Evolutionary conservation across 2,888 invertebrate species (phyloP).

Genomic region (Nomada ruficornis): DNA sequence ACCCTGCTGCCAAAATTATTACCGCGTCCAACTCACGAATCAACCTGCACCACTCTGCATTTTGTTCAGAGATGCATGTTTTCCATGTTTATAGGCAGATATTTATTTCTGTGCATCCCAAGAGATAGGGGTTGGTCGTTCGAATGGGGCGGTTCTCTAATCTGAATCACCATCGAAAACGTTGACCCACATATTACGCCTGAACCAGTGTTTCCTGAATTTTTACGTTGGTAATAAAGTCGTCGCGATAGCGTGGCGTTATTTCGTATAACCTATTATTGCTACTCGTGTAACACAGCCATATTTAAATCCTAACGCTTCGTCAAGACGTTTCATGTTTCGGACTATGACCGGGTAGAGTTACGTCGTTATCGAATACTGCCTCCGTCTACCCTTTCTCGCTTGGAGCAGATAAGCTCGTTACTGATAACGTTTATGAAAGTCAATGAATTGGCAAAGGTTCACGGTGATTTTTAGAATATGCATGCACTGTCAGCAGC

Average conservation of each 20-base stretch:
- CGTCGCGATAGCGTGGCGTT: slow-evolving; percentile 25
- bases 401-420: slow-evolving; percentile 23
- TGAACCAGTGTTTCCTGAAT: slow-evolving; percentile 20
- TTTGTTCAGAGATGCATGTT: not conserved
- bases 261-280: slow-evolving; percentile 45
- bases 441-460: slow-evolving; percentile 41
- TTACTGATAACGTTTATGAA: slow-evolving; percentile 39
- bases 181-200: slow-evolving; percentile 51
- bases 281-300: slow-evolving; percentile 9
- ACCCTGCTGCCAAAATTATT: not conserved
- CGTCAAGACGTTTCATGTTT: slow-evolving; percentile 38
- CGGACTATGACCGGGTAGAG: slow-evolving; percentile 8
- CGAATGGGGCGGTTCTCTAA: slow-evolving; percentile 12
- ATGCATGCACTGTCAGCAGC: slow-evolving; percentile 20
- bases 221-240: slow-evolving; percentile 53
- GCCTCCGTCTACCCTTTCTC: not conserved
- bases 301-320: slow-evolving; percentile 48
- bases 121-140: slow-evolving; percentile 4
- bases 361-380: slow-evolving; percentile 34
- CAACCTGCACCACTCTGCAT: too few species aligned
- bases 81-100: not conserved
- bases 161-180: slow-evolving; percentile 53
- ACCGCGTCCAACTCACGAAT: not conserved
- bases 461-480: slow-evolving; percentile 37
- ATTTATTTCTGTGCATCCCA: slow-evolving; percentile 26